Percentiles rank a stretch among this genome's conserved stretches.
These are phyloP conservation scores for Alouatta palliata DNA, from an alignment of 2,113 vertebrate species.

Conservation along the genomic window DNA sequence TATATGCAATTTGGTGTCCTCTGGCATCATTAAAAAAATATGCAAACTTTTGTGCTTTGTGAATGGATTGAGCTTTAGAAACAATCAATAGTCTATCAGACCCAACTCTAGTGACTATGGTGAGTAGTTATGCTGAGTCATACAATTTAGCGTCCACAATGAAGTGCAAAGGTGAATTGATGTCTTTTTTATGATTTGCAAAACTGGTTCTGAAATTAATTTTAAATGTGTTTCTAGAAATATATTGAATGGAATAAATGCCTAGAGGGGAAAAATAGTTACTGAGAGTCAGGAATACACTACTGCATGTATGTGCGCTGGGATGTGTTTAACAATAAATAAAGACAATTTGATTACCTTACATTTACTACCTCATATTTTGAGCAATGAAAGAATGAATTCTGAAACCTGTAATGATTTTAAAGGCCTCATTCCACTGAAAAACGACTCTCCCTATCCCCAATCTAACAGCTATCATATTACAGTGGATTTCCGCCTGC, in stretches of 20 bases:
- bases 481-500: background rate
- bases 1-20: background rate
- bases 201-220: constrained; percentile 28
- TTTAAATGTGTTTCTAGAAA: constrained; percentile 26
- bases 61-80: constrained; percentile 6
- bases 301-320: background rate
- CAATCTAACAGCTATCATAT: background rate
- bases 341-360: background rate
- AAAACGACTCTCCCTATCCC: background rate
- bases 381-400: background rate
- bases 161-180: background rate
- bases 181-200: background rate
- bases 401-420: background rate
- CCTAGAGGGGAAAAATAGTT: background rate
- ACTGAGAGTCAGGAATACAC: background rate
- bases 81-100: constrained; percentile 16
- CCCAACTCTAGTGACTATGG: background rate
- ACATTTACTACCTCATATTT: constrained; percentile 25
- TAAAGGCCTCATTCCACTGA: background rate
- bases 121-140: background rate
- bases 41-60: constrained; percentile 21
- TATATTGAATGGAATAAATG: constrained; percentile 7
- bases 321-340: constrained; percentile 19
- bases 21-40: background rate
- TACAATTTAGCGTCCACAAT: background rate